phyloP scores from a whole-genome alignment of 2,888 invertebrate genomes.

The Nematopogon swammerdamellus region DNA sequence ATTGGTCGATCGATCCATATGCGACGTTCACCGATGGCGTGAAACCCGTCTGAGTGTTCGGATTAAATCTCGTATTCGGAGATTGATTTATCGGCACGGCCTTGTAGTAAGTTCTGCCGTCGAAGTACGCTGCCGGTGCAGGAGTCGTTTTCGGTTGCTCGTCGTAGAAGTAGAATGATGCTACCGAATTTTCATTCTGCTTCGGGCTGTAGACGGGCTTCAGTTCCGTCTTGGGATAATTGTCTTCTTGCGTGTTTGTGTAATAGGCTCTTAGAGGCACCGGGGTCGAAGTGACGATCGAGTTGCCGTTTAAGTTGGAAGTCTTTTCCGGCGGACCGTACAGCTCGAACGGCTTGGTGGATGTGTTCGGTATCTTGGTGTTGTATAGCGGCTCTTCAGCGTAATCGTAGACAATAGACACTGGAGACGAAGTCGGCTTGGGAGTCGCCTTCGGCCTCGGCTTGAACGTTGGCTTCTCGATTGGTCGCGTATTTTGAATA shows the following conservation, averaged over 20 bases:
- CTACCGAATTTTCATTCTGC: constrained; percentile 42
- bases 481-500: constrained; percentile 33
- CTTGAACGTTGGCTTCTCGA: constrained; percentile 43
- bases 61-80: constrained; percentile 24
- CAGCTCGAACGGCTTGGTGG: constrained; percentile 47
- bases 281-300: constrained; percentile 55
- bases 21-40: constrained; percentile 39
- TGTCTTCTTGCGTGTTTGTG: constrained; percentile 50
- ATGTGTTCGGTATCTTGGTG: constrained; percentile 35
- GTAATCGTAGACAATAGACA: constrained; percentile 49
- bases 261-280: constrained; percentile 62
- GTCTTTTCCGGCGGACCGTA: constrained; percentile 48
- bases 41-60: constrained; percentile 30
- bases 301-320: constrained; percentile 25
- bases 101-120: constrained; percentile 45
- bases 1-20: constrained; percentile 43
- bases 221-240: constrained; percentile 51
- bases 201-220: constrained; percentile 46
- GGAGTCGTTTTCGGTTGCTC: constrained; percentile 58
- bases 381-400: constrained; percentile 36
- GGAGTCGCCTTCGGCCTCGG: constrained; percentile 47
- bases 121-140: constrained; percentile 48
- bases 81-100: constrained; percentile 28
- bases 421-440: constrained; percentile 34
- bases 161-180: constrained; percentile 68